A percentile compares a stretch with the other conserved stretches of the same genome.
These are phyloP conservation scores for Intellagama lesueurii DNA, from an alignment of 2,797 vertebrate genomes.

Conservation along the genomic window DNA sequence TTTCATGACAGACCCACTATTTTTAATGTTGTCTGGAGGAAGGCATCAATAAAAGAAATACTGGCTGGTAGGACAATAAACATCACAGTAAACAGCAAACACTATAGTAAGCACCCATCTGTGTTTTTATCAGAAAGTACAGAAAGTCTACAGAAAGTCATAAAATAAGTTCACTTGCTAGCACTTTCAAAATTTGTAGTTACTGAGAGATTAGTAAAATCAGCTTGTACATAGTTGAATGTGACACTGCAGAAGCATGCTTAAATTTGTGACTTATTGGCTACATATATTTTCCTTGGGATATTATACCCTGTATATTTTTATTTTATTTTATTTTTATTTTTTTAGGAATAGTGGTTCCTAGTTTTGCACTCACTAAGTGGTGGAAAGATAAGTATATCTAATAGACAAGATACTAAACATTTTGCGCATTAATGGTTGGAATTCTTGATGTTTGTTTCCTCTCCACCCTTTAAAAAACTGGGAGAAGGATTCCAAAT, in stretches of 20 bases:
- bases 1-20: background rate
- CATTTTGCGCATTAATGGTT: background rate
- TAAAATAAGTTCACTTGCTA: constrained; percentile 29
- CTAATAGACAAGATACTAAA: background rate
- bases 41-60: background rate
- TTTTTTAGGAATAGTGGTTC: background rate
- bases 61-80: background rate
- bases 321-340: background rate
- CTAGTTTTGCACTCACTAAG: background rate
- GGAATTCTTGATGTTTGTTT: background rate
- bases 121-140: background rate
- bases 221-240: background rate
- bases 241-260: constrained; percentile 12
- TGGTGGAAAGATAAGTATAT: background rate
- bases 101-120: constrained; percentile 30
- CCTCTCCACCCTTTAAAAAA: background rate
- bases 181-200: constrained; percentile 11
- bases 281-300: too few species aligned
- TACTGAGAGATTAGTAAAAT: constrained; percentile 29
- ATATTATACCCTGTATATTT: background rate
- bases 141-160: constrained; percentile 31
- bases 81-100: background rate
- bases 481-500: too few species aligned
- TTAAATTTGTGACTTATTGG: constrained; percentile 28
- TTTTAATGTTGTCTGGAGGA: background rate